Conservation (phyloP, 2,888 invertebrate genomes). For the Euspilapteryx auroguttella region DNA sequence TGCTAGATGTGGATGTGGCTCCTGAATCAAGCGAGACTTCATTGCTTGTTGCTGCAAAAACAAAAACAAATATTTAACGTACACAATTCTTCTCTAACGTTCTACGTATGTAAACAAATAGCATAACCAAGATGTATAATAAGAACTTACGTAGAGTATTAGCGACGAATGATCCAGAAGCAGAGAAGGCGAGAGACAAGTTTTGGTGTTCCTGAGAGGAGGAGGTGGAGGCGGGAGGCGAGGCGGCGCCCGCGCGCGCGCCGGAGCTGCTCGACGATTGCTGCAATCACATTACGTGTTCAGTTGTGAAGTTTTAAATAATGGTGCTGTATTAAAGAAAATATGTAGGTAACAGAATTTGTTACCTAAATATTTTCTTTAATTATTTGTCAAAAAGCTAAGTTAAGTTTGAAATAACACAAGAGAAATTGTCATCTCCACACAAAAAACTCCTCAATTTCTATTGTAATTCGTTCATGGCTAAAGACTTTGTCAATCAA, state of each 20-base stretch:
- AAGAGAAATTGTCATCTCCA: too few species aligned
- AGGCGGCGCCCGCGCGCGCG: conserved; percentile 22
- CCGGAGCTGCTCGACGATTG: conserved; percentile 39
- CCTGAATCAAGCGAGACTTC: conserved; percentile 24
- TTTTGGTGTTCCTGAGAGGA: conserved; percentile 44
- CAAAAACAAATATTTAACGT: too few species aligned
- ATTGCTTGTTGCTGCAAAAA: conserved; percentile 14
- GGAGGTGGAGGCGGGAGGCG: conserved; percentile 47
- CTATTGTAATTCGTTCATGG: too few species aligned
- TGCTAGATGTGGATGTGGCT: conserved; percentile 25
- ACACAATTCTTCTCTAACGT: too few species aligned
- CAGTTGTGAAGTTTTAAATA: neutral
- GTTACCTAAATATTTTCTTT: too few species aligned
- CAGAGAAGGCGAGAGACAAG: conserved; percentile 43
- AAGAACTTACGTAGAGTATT: conserved; percentile 31
- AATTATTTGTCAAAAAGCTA: too few species aligned
- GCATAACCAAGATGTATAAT: too few species aligned
- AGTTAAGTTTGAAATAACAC: too few species aligned
- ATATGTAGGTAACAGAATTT: neutral
- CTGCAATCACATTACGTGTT: conserved; percentile 2
- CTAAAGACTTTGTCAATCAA: too few species aligned
- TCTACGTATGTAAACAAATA: too few species aligned
- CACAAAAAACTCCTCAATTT: too few species aligned
- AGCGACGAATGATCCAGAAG: conserved; percentile 43
- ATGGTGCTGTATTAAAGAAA: neutral